Evolutionary conservation across 2,797 vertebrate species (phyloP), one percentile per base, ranked within the genome.

Genomic region (Nannoperca obscura): DNA sequence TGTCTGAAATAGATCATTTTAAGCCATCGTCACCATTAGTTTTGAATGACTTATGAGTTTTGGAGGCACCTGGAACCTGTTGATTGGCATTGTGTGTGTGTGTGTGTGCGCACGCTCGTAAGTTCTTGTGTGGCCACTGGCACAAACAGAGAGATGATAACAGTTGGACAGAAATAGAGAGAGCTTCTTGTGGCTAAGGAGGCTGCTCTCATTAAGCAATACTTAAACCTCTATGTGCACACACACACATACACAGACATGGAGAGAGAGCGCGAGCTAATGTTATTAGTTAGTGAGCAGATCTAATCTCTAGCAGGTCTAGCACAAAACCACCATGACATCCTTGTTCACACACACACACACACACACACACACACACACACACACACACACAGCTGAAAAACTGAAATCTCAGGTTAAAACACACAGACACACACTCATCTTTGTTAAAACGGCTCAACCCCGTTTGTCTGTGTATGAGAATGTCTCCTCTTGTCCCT

Each of bases 251-350:
- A 60, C 59, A 63, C 38, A 63, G 52, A 40, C 1, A 34, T 2
- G 10, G 61, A 46, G 53, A 10, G 54, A 34, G 27, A 5, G 55
- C n/a, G 54, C 2, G 36, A 76, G 81, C 72, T 86, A 85, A 92
- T 80, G 79, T 50, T 59, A 80, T 88, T 88, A 86, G 65, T 80
- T 38, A 70, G 79, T 75, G 66, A 85, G 78, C 72, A 75, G 62
- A 81, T 77, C 57, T 82, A 89, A 88, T 82, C 82, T 74, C 52
- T 42, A 44, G 19, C 36, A 42, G 67, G 44, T 66, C 67, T 69
- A n/a, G 7, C 69, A 60, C 40, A n/a, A n/a, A n/a, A n/a, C n/a
- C n/a, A n/a, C n/a, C n/a, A n/a, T n/a, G n/a, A n/a, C n/a, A n/a
- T n/a, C n/a, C n/a, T 27, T 27, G 24, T 27, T 27, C 24, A 27